Evolutionary conservation across 2,797 vertebrate genomes (phyloP), one percentile per base, ranked within the genome.

Genomic region (Sarcophilus harrisii): DNA sequence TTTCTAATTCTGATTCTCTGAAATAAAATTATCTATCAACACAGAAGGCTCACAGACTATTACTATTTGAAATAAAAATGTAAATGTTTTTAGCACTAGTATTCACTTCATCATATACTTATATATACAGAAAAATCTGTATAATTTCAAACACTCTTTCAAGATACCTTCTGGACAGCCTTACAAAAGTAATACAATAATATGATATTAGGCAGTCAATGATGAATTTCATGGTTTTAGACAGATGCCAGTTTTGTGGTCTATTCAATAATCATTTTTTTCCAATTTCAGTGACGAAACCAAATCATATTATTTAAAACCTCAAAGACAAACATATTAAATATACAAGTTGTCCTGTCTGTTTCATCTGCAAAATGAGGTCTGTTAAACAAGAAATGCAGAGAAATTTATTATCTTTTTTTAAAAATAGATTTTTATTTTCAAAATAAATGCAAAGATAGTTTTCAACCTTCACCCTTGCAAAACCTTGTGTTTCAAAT

Each of bases 381-480:
- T 92, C 57, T 10, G 62, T 60, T 52, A 60, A 87, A 60, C 52
- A 66, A 89, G 58, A 96, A 94, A 93, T 90, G 54, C 89, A 96
- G 60, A 97, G 60, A 95, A 95, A 81, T 49, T 49, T 90, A 94
- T 59, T 45, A 54, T 54, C 52, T 81, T 60, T 66, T 93, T 94
- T 92, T 92, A 73, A 93, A 92, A 52, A 96, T 60, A 96, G 59
- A 95, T 38, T 91, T 73, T 87, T 89, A 95, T 18, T 95, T 54
- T 96, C 52, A 54, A 54, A 54, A 54, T 54, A 54, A 4, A 54
- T 54, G 52, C 52, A 54, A 54, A 54, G 4, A 54, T 9, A 54
- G 52, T 54, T 54, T 54, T 54, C 52, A 54, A 54, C 52, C 4
- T 54, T 54, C 52, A 54, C 52, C 52, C 52, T 54, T 54, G 52